Evolutionary conservation across 1,140 invertebrate species (phyloP).

Genomic region (Drosophila murphyi): DNA sequence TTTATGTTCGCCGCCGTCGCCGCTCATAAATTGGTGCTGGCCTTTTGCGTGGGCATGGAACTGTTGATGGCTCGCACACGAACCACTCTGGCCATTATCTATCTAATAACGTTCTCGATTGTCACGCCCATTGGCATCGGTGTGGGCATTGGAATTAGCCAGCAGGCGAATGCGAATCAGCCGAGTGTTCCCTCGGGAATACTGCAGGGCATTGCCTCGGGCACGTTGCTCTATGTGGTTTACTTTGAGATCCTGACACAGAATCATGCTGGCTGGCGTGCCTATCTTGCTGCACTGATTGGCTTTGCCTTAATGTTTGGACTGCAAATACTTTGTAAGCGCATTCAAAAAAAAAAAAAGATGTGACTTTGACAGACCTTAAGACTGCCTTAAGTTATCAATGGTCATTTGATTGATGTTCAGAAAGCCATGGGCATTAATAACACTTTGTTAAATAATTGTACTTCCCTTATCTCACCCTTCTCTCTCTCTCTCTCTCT

Average conservation of each 20-base stretch:
- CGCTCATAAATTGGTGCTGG: slow-evolving; percentile 95
- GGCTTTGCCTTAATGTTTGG: slow-evolving; percentile 92
- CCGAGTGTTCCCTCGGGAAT: slow-evolving; percentile 88
- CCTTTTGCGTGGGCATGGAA: slow-evolving; percentile 93
- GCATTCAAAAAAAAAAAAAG: slow-evolving; percentile 25
- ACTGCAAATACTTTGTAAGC: slow-evolving; percentile 91
- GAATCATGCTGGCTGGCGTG: slow-evolving; percentile 89
- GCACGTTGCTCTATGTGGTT: slow-evolving; percentile 94
- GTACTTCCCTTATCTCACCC: not conserved
- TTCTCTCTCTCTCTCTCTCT: not conserved
- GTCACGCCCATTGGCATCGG: slow-evolving; percentile 92
- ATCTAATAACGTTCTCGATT: slow-evolving; percentile 91
- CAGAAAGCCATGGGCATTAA: slow-evolving; percentile 9
- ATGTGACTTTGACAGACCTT: slow-evolving; percentile 18
- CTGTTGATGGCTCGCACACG: slow-evolving; percentile 89
- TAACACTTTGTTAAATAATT: not conserved
- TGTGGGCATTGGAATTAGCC: slow-evolving; percentile 88
- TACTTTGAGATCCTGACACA: slow-evolving; percentile 95
- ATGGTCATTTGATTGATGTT: not conserved
- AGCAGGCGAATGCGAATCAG: slow-evolving; percentile 86
- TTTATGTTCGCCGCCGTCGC: slow-evolving; percentile 94
- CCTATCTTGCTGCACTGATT: slow-evolving; percentile 89
- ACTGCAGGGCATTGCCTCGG: slow-evolving; percentile 93
- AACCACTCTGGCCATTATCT: slow-evolving; percentile 87
- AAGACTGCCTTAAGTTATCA: slow-evolving; percentile 24